Percentiles rank a stretch among this genome's conserved stretches.
Conservation (phyloP, 2,113 vertebrate genomes). For the Oncorhynchus kisutch region DNA sequence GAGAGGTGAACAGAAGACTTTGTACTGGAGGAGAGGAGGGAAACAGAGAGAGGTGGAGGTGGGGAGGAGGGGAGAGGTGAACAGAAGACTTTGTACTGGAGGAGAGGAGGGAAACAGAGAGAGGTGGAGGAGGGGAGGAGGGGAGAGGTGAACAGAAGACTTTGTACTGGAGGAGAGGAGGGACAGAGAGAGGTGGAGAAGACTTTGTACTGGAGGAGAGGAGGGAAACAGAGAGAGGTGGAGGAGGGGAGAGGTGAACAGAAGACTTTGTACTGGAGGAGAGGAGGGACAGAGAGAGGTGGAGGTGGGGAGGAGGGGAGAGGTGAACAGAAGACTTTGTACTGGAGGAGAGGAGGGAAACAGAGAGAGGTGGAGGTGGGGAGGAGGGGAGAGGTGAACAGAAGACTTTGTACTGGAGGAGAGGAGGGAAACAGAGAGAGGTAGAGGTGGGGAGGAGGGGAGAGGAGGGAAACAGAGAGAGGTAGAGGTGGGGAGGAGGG, state of each 20-base stretch:
- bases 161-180: not conserved
- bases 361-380: conserved; percentile 1
- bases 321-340: not conserved
- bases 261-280: too few relatives aligned
- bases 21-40: not conserved
- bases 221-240: not conserved
- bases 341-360: not conserved
- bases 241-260: not conserved
- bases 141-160: not conserved
- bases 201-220: not conserved
- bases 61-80: not conserved
- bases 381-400: too few relatives aligned
- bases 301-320: not conserved
- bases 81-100: not conserved
- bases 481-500: too few relatives aligned
- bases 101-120: not conserved
- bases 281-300: not conserved
- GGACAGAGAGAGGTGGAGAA: not conserved
- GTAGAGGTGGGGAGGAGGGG: not conserved
- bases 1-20: not conserved
- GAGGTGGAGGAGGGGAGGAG: conserved; percentile 12
- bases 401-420: too few relatives aligned
- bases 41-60: not conserved
- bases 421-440: not conserved
- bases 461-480: not conserved